Evolutionary conservation across 2,797 vertebrate species (phyloP).

Genomic region (Eospalax fontanierii): DNA sequence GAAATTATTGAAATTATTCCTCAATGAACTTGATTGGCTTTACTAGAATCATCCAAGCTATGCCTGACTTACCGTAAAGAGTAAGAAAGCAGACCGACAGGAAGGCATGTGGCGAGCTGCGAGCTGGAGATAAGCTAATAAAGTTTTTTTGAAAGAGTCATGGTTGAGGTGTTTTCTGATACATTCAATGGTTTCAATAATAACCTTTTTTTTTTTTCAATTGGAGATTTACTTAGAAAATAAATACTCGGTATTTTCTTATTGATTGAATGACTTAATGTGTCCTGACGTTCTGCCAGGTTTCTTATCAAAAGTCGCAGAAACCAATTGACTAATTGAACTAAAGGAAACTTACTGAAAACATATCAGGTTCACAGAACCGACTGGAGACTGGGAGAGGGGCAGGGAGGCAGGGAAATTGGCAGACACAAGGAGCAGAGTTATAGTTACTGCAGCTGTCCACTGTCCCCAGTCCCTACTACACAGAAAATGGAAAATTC

Average conservation of each 20-base stretch:
- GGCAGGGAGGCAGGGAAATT: background rate
- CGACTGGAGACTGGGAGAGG: background rate
- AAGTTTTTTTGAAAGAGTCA: background rate
- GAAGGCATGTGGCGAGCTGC: slow-evolving; percentile 29
- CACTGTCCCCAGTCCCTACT: background rate
- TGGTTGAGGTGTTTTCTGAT: slow-evolving; percentile 35
- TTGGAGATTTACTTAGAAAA: slow-evolving; percentile 46
- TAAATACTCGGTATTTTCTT: slow-evolving; percentile 49
- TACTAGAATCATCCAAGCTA: background rate
- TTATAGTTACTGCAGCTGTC: too few species aligned
- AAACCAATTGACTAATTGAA: slow-evolving; percentile 32
- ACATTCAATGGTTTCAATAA: background rate
- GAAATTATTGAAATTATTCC: slow-evolving; percentile 1
- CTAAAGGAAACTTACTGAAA: slow-evolving; percentile 33
- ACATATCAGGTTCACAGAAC: background rate
- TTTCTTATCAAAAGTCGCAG: slow-evolving; percentile 56
- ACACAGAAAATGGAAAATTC: background rate
- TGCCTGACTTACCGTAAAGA: slow-evolving; percentile 40
- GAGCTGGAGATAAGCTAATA: slow-evolving; percentile 54
- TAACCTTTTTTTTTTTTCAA: slow-evolving; percentile 33
- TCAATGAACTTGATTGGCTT: background rate
- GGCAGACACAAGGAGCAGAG: background rate
- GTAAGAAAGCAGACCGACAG: slow-evolving; percentile 1
- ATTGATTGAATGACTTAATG: slow-evolving; percentile 40
- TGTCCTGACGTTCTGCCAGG: slow-evolving; percentile 34